Base-by-base conservation (phyloP, 1,140 invertebrate species). In the Neodiprion pinetum region DNA sequence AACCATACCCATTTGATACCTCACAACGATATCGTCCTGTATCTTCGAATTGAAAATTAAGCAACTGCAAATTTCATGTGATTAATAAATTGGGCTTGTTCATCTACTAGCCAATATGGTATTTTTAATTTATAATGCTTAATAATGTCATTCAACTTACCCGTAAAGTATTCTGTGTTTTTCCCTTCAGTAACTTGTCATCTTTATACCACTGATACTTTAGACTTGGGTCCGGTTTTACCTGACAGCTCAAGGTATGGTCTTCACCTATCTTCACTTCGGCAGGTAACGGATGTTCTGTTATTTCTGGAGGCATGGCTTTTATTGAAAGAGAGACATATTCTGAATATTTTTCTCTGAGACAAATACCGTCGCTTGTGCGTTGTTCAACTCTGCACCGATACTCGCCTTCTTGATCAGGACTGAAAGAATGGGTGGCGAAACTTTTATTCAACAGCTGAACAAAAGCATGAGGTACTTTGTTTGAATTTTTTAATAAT, bases 151-250 rank as follows among this genome's bases (percentile, higher is more conserved):
- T 61, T 61, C 53, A 61, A 75, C 40, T 77, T 74, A 86, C 83
- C 3, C 73, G 69, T 28, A 87, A 75, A 71, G 74, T 48, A 40
- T 79, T 80, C 8, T 76, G 78, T 40, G 70, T 83, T 79, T 86
- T 79, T 48, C 70, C 67, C 21, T 81, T 76, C 68, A 87, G 72
- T 79, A 75, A 82, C 49, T 79, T 80, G 77, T 87, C 86, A 50
- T 86, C 80, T 67, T 77, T 78, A 67, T 80, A 87, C 86, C 86
- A 87, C 48, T 85, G 82, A 74, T 84, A 87, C 48, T 61, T 12
- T 14, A 84, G 84, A 71, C 73, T 47, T 1, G 86, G 82, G 73
- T 86, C 70, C 23, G 81, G 72, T n/a, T 67, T 76, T 3, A 80
- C 86, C 74, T 79, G 70, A 74, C 85, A 86, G 17, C 17, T 74